Conservation (phyloP, 2,113 vertebrate species). For the Lamprologus tigripictilis region DNA sequence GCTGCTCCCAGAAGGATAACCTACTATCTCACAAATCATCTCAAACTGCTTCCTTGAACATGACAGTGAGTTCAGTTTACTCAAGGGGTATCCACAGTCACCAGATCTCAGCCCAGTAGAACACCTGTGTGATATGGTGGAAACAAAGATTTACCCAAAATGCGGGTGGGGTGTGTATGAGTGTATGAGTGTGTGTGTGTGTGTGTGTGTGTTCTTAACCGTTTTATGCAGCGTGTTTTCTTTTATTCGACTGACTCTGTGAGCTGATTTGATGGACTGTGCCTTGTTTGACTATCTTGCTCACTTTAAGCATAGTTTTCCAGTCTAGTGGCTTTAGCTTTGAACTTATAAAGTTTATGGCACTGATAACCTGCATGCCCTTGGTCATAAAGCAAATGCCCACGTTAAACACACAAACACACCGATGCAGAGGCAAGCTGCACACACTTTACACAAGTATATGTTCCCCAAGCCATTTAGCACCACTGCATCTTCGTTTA, state of each 20-base stretch:
- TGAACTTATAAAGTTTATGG: slow-evolving; percentile 26
- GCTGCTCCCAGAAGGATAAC: neutral
- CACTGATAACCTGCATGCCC: slow-evolving; percentile 29
- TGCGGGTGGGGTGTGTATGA: neutral
- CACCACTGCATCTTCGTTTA: neutral
- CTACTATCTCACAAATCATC: neutral
- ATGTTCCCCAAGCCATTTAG: neutral
- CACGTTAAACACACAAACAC: neutral
- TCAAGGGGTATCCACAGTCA: neutral
- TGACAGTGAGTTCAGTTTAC: neutral
- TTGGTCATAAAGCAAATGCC: neutral
- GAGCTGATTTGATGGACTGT: neutral
- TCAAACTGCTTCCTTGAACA: neutral
- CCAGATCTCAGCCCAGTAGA: neutral
- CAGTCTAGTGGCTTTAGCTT: neutral
- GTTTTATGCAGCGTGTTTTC: neutral
- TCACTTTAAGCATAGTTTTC: neutral
- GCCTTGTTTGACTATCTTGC: neutral
- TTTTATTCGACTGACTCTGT: neutral
- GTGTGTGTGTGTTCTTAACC: neutral
- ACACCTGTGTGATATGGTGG: neutral
- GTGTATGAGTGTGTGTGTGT: neutral
- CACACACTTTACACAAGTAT: neutral
- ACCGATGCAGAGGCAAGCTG: neutral
- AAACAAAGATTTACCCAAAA: neutral